These are phyloP conservation scores for Agrochola lota DNA, from an alignment of 2,888 invertebrate genomes.

Conservation along the genomic window DNA sequence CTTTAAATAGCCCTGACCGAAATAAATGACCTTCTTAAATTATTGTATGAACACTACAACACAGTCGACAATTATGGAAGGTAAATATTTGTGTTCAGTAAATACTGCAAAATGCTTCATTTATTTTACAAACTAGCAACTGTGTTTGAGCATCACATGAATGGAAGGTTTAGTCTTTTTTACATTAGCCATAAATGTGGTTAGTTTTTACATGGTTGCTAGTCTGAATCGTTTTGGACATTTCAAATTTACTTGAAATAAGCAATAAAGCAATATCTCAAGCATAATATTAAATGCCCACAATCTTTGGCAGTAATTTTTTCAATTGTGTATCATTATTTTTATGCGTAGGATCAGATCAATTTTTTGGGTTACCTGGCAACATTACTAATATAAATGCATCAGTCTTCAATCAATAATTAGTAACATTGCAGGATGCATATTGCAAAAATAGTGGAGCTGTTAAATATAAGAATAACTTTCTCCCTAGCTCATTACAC, in stretches of 20 bases:
- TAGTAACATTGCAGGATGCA: conserved; percentile 58
- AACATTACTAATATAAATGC: conserved; percentile 77
- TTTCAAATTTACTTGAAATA: conserved; percentile 20
- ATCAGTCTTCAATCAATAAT: conserved; percentile 81
- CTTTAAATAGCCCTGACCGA: conserved; percentile 67
- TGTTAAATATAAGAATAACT: conserved; percentile 58
- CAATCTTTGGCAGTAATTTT: conserved; percentile 62
- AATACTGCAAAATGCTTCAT: conserved; percentile 55
- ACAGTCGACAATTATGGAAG: conserved; percentile 45
- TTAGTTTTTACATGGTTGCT: conserved; percentile 4
- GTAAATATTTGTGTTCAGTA: conserved; percentile 48
- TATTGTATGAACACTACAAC: conserved; percentile 49
- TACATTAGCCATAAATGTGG: neutral
- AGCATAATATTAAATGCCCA: conserved; percentile 28
- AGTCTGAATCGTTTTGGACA: conserved; percentile 15
- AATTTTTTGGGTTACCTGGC: conserved; percentile 28
- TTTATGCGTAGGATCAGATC: conserved; percentile 42
- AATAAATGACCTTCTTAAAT: conserved; percentile 64
- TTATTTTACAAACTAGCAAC: conserved; percentile 37
- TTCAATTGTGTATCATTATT: conserved; percentile 16
- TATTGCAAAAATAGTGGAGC: conserved; percentile 61
- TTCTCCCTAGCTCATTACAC: conserved; percentile 69
- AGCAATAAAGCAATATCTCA: conserved; percentile 17
- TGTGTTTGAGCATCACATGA: conserved; percentile 13
- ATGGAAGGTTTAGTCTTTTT: neutral